These are phyloP conservation scores for Girardia tigrina DNA, from an alignment of 2,888 invertebrate species.

Conservation along the genomic window DNA sequence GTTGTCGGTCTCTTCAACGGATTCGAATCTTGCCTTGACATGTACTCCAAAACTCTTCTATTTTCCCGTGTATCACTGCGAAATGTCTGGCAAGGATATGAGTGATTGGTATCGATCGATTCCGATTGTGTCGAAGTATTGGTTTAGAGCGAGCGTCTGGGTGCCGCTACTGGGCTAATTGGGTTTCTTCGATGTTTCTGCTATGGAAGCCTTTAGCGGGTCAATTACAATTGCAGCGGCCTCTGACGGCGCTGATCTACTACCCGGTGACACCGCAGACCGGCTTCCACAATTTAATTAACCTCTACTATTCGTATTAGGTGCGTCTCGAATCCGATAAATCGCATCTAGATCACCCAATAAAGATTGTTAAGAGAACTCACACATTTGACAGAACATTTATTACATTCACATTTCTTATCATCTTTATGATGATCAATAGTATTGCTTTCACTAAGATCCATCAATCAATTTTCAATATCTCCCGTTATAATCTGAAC, in stretches of 20 bases:
- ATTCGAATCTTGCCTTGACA: no score
- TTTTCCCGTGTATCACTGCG: no score
- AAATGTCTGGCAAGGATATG: constrained; percentile 45
- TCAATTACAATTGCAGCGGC: constrained; percentile 79
- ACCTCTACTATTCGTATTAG: constrained; percentile 90
- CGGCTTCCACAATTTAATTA: constrained; percentile 90
- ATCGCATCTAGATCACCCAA: no score
- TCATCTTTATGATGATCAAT: no score
- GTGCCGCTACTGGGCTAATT: constrained; percentile 74
- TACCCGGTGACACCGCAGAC: constrained; percentile 76
- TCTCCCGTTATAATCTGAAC: no score
- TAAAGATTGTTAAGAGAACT: no score
- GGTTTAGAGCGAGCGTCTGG: constrained; percentile 72
- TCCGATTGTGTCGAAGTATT: constrained; percentile 79
- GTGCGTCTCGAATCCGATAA: constrained; percentile 73
- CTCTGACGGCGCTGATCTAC: constrained; percentile 73
- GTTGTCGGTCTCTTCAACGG: no score
- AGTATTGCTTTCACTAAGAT: no score
- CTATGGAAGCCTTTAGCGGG: constrained; percentile 62
- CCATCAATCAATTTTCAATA: no score
- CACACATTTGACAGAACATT: no score
- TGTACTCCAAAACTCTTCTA: no score
- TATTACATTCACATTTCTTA: no score
- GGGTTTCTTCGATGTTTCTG: constrained; percentile 66
- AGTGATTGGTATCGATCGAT: constrained; percentile 55